phyloP scores from a whole-genome alignment of 2,797 vertebrate species.

The Hydrolagus colliei region DNA sequence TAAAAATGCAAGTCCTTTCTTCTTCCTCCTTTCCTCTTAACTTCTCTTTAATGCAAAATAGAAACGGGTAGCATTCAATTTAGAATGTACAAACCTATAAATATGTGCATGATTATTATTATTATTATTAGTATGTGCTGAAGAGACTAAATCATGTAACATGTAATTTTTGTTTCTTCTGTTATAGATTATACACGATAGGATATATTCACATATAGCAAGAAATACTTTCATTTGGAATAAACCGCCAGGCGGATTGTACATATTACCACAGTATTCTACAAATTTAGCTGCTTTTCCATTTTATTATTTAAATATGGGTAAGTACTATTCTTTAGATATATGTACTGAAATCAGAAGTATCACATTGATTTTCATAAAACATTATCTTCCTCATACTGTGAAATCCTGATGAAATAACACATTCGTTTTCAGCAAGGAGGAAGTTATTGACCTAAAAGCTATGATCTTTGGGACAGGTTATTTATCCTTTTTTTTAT shows the following conservation, averaged over 20 bases:
- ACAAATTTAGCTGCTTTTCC: constrained; percentile 60
- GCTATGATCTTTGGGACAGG: too few relatives aligned
- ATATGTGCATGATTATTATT: neutral
- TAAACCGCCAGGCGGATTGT: constrained; percentile 61
- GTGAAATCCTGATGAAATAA: too few relatives aligned
- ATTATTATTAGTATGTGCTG: neutral
- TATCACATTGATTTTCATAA: neutral
- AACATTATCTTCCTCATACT: too few relatives aligned
- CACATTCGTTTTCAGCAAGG: too few relatives aligned
- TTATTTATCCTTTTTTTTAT: too few relatives aligned
- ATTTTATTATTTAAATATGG: constrained; percentile 63
- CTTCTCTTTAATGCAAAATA: neutral
- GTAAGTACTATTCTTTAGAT: constrained; percentile 46
- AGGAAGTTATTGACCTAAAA: too few relatives aligned
- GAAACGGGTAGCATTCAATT: neutral
- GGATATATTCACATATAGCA: constrained; percentile 57
- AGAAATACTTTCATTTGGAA: constrained; percentile 66
- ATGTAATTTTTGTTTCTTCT: neutral
- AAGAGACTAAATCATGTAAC: neutral
- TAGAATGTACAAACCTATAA: neutral
- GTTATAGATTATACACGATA: constrained; percentile 63
- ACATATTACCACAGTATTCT: constrained; percentile 63
- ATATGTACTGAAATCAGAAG: neutral
- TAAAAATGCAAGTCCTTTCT: too few relatives aligned
- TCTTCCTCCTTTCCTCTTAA: too few relatives aligned